Conservation (phyloP, 2,113 vertebrate genomes). For the Hyperopisus bebe region DNA sequence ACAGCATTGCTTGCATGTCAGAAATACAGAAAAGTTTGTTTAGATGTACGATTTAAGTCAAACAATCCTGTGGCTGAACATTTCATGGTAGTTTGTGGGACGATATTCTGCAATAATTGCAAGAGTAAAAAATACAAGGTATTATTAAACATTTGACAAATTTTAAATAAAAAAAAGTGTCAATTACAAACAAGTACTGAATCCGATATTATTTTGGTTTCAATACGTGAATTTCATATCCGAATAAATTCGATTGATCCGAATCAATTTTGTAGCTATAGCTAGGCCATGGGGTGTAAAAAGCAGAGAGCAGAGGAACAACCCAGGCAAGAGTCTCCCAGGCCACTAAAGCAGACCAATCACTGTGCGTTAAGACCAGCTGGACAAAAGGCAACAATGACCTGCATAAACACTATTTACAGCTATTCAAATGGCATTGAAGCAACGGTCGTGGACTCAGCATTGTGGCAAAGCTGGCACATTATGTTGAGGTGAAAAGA, state of each 20-base stretch:
- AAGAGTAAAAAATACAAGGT: neutral
- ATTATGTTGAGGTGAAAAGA: conserved; percentile 97
- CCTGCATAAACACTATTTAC: conserved; percentile 99
- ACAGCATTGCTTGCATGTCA: neutral
- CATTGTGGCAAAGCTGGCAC: conserved; percentile 87
- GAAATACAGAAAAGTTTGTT: neutral
- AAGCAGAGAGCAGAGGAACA: neutral
- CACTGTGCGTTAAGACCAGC: conserved; percentile 92
- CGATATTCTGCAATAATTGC: neutral
- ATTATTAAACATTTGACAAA: neutral
- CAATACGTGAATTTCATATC: neutral
- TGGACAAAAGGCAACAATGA: conserved; percentile 98
- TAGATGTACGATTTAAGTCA: neutral
- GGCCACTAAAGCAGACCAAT: conserved; percentile 92
- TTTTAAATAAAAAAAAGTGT: too few species aligned
- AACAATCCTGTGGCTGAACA: neutral
- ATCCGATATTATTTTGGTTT: neutral
- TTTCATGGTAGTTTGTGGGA: neutral
- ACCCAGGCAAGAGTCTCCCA: conserved; percentile 61
- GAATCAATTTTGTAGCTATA: neutral
- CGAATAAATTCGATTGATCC: too few species aligned
- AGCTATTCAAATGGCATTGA: conserved; percentile 98
- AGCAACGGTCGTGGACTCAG: conserved; percentile 95
- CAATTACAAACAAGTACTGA: neutral
- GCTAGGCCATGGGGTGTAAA: neutral